Conservation (phyloP, 1,140 invertebrate genomes). For the Listronotus bonariensis region DNA sequence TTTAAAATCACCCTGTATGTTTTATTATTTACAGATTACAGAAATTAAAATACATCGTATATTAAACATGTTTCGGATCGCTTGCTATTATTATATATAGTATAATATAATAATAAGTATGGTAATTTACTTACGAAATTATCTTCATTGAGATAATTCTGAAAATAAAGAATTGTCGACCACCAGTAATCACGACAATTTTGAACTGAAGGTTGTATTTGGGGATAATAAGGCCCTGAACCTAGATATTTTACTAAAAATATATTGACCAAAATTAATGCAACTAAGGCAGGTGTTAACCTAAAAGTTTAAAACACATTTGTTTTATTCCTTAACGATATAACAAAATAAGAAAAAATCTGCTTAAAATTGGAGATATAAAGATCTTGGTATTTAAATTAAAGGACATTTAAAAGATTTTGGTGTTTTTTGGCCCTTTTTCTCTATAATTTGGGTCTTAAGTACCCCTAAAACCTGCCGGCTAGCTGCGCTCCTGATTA, state of each 20-base stretch:
- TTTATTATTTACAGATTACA: too few species aligned
- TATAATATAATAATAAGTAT: too few species aligned
- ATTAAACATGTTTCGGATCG: too few species aligned
- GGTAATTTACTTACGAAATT: conserved; percentile 4
- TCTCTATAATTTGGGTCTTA: too few species aligned
- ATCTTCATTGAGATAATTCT: conserved; percentile 58
- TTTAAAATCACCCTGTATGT: too few species aligned
- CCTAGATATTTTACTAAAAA: conserved; percentile 59
- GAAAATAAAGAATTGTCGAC: conserved; percentile 58
- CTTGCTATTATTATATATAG: too few species aligned
- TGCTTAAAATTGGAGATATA: too few species aligned
- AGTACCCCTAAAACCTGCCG: too few species aligned
- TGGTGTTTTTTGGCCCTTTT: too few species aligned
- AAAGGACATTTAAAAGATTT: background rate
- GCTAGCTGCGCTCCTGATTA: too few species aligned
- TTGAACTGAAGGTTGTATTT: conserved; percentile 40
- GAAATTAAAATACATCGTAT: too few species aligned
- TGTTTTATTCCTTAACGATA: conserved; percentile 11
- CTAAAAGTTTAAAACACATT: conserved; percentile 53
- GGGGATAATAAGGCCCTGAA: conserved; percentile 60
- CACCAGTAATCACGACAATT: conserved; percentile 61
- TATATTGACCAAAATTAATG: conserved; percentile 61
- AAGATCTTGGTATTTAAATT: background rate
- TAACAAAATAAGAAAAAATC: background rate
- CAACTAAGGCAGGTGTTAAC: conserved; percentile 64